phyloP scores from a whole-genome alignment of 2,888 invertebrate species.

The Cheilosia vulpina region DNA sequence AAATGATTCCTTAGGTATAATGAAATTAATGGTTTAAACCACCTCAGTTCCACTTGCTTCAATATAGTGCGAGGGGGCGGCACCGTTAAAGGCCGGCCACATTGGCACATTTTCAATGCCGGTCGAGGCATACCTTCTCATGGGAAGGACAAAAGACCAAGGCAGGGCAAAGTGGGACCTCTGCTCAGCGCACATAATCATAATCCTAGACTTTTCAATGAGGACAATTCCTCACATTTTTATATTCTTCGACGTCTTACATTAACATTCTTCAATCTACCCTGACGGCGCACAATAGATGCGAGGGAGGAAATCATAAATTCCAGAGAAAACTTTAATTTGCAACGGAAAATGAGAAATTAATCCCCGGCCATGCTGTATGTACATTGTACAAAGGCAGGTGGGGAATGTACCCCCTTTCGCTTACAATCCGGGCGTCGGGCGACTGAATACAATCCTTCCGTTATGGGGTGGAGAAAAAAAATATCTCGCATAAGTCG shows the following conservation, averaged over 20 bases:
- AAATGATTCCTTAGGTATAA: constrained; percentile 49
- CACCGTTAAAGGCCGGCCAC: not conserved
- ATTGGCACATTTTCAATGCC: constrained; percentile 45
- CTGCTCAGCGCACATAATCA: constrained; percentile 42
- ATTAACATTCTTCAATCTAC: constrained; percentile 33
- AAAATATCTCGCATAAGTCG: constrained; percentile 47
- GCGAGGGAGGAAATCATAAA: constrained; percentile 48
- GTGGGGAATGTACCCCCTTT: too few relatives aligned
- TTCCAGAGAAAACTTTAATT: constrained; percentile 53
- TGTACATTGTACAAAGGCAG: too few relatives aligned
- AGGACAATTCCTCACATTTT: constrained; percentile 41
- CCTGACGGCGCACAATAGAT: not conserved
- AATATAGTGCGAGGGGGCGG: not conserved
- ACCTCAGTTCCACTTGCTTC: not conserved
- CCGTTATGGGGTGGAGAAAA: constrained; percentile 18
- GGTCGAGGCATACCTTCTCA: constrained; percentile 35
- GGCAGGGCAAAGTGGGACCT: constrained; percentile 22
- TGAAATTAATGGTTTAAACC: constrained; percentile 38
- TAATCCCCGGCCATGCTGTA: too few relatives aligned
- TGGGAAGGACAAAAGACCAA: constrained; percentile 46
- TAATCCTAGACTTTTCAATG: constrained; percentile 49
- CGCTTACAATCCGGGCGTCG: too few relatives aligned
- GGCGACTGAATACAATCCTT: constrained; percentile 40
- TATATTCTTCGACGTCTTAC: constrained; percentile 18
- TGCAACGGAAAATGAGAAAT: constrained; percentile 11